Conservation (phyloP, 2,797 vertebrate species). For the Pseudomugil tenellus region DNA sequence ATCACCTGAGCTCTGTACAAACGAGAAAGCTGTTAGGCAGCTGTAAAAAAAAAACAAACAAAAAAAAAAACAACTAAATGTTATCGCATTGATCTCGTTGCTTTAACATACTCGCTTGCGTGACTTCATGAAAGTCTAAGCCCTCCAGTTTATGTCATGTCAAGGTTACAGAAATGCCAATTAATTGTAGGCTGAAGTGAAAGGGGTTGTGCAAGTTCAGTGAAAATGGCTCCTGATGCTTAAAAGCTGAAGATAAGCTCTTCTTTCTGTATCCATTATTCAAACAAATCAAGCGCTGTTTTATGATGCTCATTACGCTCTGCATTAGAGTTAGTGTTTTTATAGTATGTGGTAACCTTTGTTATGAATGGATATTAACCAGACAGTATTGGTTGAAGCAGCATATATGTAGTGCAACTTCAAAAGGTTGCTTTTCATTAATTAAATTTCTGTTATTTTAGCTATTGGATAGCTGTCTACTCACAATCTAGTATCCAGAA, state of each 20-base stretch:
- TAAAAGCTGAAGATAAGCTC: not conserved
- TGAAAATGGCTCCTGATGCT: not conserved
- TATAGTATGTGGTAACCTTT: not conserved
- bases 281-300: not conserved
- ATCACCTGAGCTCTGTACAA: not conserved
- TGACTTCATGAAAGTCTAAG: not conserved
- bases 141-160: not conserved
- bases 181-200: not conserved
- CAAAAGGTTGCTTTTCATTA: not conserved
- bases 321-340: not conserved
- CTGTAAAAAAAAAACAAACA: not conserved
- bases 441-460: not conserved
- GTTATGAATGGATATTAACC: not conserved
- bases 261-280: conserved; percentile 1
- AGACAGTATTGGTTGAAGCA: not conserved
- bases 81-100: not conserved
- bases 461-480: not conserved
- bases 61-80: not conserved
- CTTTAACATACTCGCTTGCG: not conserved
- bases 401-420: not conserved
- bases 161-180: not conserved
- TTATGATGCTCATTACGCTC: not conserved
- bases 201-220: not conserved
- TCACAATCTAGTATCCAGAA: not conserved
- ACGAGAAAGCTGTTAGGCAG: not conserved